These are phyloP conservation scores for Pseudolaguvia tuberculata DNA, from an alignment of 2,113 vertebrate genomes.

Conservation along the genomic window DNA sequence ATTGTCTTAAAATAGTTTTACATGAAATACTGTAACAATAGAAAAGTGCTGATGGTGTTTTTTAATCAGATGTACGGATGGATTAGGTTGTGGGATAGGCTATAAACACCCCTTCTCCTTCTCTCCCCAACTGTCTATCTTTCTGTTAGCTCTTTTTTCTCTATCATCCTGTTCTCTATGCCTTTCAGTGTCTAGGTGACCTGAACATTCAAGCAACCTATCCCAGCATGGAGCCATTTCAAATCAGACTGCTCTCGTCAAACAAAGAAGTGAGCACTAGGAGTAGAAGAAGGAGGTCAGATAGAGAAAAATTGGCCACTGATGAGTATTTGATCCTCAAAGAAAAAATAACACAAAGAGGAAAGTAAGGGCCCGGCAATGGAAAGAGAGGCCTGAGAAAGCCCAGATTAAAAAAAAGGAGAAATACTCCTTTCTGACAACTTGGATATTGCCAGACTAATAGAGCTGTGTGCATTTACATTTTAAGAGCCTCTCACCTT, in stretches of 20 bases:
- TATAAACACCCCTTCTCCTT: neutral
- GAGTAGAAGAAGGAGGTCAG: constrained; percentile 44
- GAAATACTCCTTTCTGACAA: constrained; percentile 28
- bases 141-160: neutral
- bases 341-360: constrained; percentile 41
- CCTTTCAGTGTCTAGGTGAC: constrained; percentile 53
- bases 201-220: constrained; percentile 60
- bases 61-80: too few species aligned
- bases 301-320: constrained; percentile 18
- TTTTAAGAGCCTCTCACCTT: constrained; percentile 24
- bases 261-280: constrained; percentile 47
- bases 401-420: neutral
- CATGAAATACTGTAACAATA: too few species aligned
- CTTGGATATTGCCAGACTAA: constrained; percentile 36
- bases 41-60: too few species aligned
- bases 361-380: constrained; percentile 5
- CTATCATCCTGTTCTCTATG: constrained; percentile 28
- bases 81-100: too few species aligned
- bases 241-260: constrained; percentile 59
- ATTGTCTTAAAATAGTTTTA: too few species aligned
- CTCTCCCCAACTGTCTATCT: neutral
- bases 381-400: neutral
- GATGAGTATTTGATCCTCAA: constrained; percentile 51
- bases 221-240: constrained; percentile 59
- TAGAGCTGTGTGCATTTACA: constrained; percentile 26